Evolutionary conservation across 2,113 vertebrate species (phyloP).

Genomic region (Muntiacus muntjak): DNA sequence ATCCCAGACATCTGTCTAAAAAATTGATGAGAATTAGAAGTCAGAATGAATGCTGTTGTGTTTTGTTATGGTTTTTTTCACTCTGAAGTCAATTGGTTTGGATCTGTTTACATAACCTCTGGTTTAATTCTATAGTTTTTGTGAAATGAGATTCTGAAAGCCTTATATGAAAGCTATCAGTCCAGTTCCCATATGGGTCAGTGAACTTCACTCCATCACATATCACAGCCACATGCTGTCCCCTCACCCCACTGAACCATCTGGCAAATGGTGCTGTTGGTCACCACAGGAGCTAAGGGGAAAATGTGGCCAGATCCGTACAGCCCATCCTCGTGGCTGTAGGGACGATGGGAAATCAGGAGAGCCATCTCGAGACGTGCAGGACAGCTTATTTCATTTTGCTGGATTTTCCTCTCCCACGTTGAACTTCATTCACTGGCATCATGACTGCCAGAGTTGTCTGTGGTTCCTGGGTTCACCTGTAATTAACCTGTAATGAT

Average conservation of each 20-base stretch:
- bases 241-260: background rate
- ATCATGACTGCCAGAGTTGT: background rate
- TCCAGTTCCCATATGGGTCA: conserved; percentile 27
- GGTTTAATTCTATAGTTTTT: conserved; percentile 48
- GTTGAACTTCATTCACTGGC: background rate
- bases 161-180: conserved; percentile 21
- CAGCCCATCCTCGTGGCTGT: background rate
- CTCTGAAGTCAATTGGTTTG: conserved; percentile 1
- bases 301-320: background rate
- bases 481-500: background rate
- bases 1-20: conserved; percentile 42
- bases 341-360: background rate
- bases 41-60: background rate
- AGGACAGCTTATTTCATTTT: background rate
- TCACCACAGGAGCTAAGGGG: background rate
- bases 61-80: background rate
- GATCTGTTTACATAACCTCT: conserved; percentile 41
- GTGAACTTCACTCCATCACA: conserved; percentile 35
- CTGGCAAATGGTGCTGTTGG: conserved; percentile 23
- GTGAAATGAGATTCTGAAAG: conserved; percentile 29
- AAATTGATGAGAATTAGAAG: conserved; percentile 37
- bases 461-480: background rate
- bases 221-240: background rate
- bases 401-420: background rate
- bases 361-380: background rate